Conservation (phyloP, 2,888 invertebrate genomes). For the Trichopoda pennipes region DNA sequence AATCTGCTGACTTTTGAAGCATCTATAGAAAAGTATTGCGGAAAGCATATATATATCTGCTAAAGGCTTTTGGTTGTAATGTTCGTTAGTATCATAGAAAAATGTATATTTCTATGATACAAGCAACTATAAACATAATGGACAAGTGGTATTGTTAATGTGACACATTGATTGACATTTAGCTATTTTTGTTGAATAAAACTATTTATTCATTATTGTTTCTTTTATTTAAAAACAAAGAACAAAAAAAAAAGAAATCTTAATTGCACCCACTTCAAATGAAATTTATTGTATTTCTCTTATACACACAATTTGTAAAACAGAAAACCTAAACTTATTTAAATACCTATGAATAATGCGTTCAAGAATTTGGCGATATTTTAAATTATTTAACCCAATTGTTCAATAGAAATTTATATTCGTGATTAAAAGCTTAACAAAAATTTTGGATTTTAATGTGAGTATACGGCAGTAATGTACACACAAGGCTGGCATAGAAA, state of each 20-base stretch:
- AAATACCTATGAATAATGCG: constrained; percentile 26
- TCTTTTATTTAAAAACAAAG: constrained; percentile 19
- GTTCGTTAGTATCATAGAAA: constrained; percentile 14
- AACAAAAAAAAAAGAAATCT: constrained; percentile 29
- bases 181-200: constrained; percentile 54
- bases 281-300: constrained; percentile 46
- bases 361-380: constrained; percentile 17
- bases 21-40: constrained; percentile 28
- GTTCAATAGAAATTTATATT: constrained; percentile 36
- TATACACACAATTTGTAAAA: background rate
- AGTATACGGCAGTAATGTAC: constrained; percentile 4
- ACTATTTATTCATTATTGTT: constrained; percentile 1
- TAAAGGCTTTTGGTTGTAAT: constrained; percentile 3
- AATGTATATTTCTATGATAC: constrained; percentile 35
- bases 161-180: constrained; percentile 67
- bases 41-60: constrained; percentile 8
- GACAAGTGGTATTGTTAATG: constrained; percentile 67
- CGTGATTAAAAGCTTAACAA: constrained; percentile 42
- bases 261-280: constrained; percentile 62
- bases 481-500: constrained; percentile 42
- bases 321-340: constrained; percentile 13
- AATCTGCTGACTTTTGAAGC: constrained; percentile 41
- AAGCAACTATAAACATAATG: constrained; percentile 49
- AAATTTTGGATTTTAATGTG: constrained; percentile 20
- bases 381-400: constrained; percentile 39